These are phyloP conservation scores for Drosophila pseudoobscura DNA, from an alignment of 1,140 invertebrate species.

Conservation along the genomic window DNA sequence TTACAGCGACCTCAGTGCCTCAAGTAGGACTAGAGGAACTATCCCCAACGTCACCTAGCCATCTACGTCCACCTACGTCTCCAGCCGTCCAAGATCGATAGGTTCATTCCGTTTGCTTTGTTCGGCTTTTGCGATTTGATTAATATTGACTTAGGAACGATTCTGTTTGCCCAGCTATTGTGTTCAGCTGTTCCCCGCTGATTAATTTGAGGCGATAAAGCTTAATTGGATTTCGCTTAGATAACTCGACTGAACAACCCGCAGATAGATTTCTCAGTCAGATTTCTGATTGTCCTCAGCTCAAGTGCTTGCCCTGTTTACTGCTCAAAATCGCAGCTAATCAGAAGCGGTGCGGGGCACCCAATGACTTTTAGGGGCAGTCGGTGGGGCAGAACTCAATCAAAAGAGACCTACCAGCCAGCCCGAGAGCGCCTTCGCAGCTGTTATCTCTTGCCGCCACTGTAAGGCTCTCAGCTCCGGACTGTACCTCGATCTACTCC, in stretches of 20 bases:
- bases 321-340: slow-evolving; percentile 68
- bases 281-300: slow-evolving; percentile 25
- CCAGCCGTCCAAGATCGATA: slow-evolving; percentile 46
- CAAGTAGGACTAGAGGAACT: slow-evolving; percentile 9
- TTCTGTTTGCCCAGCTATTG: slow-evolving; percentile 75
- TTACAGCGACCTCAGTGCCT: slow-evolving; percentile 19
- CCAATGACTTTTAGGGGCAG: no score
- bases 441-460: no score
- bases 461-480: no score
- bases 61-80: not conserved
- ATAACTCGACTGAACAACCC: slow-evolving; percentile 52
- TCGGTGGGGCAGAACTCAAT: no score
- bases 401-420: no score
- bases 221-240: slow-evolving; percentile 80
- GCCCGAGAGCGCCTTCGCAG: no score
- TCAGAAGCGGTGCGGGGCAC: slow-evolving; percentile 32
- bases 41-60: no score
- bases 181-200: slow-evolving; percentile 69
- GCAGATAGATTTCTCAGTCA: slow-evolving; percentile 18
- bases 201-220: slow-evolving; percentile 80
- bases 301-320: slow-evolving; percentile 23
- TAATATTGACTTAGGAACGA: slow-evolving; percentile 74
- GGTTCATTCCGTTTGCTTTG: slow-evolving; percentile 40
- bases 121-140: slow-evolving; percentile 67
- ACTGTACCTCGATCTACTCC: no score